phyloP scores from a whole-genome alignment of 2,888 invertebrate genomes.

The Drosophila tanythrix region DNA sequence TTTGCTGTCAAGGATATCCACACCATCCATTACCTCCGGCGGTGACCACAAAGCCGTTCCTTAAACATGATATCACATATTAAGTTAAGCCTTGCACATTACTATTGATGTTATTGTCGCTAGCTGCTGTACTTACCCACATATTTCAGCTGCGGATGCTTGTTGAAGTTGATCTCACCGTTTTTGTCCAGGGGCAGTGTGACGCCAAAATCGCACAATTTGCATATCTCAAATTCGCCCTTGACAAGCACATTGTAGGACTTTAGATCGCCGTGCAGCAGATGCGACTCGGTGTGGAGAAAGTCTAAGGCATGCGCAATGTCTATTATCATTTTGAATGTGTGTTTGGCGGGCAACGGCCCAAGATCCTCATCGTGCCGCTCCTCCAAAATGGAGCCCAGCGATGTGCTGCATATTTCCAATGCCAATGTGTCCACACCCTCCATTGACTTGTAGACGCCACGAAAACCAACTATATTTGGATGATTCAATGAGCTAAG shows the following conservation, averaged over 20 bases:
- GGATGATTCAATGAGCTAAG: slow-evolving; percentile 89
- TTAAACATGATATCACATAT: slow-evolving; percentile 55
- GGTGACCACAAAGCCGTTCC: slow-evolving; percentile 93
- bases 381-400: slow-evolving; percentile 91
- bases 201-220: slow-evolving; percentile 95
- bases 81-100: too few relatives aligned
- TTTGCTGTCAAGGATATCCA: slow-evolving; percentile 88
- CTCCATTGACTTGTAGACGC: slow-evolving; percentile 83
- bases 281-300: slow-evolving; percentile 89
- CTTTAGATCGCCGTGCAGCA: slow-evolving; percentile 94
- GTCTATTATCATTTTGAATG: slow-evolving; percentile 89
- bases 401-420: slow-evolving; percentile 90
- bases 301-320: slow-evolving; percentile 90
- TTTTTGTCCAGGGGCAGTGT: slow-evolving; percentile 89
- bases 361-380: slow-evolving; percentile 86
- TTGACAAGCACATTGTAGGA: slow-evolving; percentile 93
- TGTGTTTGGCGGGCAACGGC: slow-evolving; percentile 88
- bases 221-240: slow-evolving; percentile 90
- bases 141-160: slow-evolving; percentile 87
- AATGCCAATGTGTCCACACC: slow-evolving; percentile 89
- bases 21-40: slow-evolving; percentile 90
- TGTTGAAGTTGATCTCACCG: slow-evolving; percentile 87
- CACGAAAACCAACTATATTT: slow-evolving; percentile 92
- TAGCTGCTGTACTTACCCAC: slow-evolving; percentile 85
- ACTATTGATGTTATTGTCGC: not conserved